Conservation (phyloP, 2,113 vertebrate species). For the Loxodonta africana region DNA sequence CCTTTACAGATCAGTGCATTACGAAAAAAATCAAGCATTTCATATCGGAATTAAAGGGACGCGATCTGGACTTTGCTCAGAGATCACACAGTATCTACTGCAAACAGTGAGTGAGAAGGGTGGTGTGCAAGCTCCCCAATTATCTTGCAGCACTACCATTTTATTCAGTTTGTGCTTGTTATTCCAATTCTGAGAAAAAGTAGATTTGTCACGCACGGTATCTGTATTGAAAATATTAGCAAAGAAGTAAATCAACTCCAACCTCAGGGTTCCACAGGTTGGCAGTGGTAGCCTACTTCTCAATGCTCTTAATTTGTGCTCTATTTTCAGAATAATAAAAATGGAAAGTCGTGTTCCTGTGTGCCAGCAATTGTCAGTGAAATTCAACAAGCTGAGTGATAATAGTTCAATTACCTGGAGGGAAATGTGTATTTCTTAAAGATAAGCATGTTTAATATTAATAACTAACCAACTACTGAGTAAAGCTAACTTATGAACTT, state of each 20-base stretch:
- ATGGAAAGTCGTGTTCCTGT: constrained; percentile 35
- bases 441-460: constrained; percentile 73
- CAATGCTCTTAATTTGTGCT: constrained; percentile 57
- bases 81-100: background rate
- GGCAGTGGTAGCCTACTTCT: constrained; percentile 66
- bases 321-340: constrained; percentile 79
- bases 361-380: constrained; percentile 64
- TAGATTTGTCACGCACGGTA: background rate
- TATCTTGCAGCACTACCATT: background rate
- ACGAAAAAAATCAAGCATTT: background rate
- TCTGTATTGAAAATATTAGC: constrained; percentile 45
- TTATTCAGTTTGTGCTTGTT: background rate
- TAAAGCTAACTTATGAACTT: constrained; percentile 66
- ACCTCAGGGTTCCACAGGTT: constrained; percentile 73
- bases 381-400: constrained; percentile 69
- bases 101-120: background rate
- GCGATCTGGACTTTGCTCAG: background rate
- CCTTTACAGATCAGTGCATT: background rate
- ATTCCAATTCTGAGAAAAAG: constrained; percentile 56
- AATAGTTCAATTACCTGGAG: constrained; percentile 66
- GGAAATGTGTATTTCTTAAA: constrained; percentile 75
- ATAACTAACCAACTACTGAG: constrained; percentile 64
- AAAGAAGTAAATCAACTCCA: constrained; percentile 53
- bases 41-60: constrained; percentile 15
- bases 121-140: background rate